phyloP scores from a whole-genome alignment of 1,140 invertebrate species.

The Leptinotarsa lineolata region DNA sequence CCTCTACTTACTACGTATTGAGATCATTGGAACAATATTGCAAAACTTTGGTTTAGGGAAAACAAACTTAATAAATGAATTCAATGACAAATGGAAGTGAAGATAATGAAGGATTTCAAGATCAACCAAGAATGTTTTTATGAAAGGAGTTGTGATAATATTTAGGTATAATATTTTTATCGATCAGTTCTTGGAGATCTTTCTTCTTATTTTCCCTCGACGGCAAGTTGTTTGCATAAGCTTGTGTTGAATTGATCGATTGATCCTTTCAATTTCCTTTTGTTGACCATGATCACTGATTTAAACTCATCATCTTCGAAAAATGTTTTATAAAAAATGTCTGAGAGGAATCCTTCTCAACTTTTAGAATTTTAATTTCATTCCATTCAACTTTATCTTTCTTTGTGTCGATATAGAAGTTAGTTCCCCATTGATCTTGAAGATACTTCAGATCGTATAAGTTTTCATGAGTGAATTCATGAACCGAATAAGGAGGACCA shows the following conservation, averaged over 20 bases:
- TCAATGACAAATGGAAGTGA: too few species aligned
- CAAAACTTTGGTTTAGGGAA: too few species aligned
- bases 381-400: conserved; percentile 7
- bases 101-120: too few species aligned
- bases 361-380: conserved; percentile 20
- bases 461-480: conserved; percentile 17
- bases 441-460: conserved; percentile 13
- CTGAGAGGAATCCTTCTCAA: neutral
- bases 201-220: conserved; percentile 4
- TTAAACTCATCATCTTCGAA: neutral
- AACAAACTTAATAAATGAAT: too few species aligned
- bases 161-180: neutral
- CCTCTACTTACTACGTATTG: too few species aligned
- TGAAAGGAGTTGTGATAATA: neutral
- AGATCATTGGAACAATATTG: too few species aligned
- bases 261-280: neutral
- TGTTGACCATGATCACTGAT: neutral
- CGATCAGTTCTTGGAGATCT: neutral
- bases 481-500: conserved; percentile 38
- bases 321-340: neutral
- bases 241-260: neutral
- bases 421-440: conserved; percentile 9
- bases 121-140: neutral
- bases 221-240: neutral
- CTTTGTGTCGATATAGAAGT: conserved; percentile 9